phyloP scores from a whole-genome alignment of 2,797 vertebrate species.

The Strix occidentalis region DNA sequence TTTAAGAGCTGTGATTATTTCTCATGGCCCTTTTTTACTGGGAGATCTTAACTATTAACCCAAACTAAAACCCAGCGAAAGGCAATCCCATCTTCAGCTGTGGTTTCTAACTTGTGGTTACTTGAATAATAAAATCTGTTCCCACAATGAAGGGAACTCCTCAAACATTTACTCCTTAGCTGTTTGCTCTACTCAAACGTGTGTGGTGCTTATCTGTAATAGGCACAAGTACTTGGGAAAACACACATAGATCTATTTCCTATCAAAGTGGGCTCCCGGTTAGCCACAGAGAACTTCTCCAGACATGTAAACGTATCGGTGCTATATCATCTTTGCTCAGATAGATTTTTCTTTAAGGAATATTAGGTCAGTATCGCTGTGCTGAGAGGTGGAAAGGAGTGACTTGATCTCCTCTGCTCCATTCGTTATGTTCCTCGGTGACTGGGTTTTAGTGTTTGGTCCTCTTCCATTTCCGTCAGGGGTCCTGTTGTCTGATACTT shows the following conservation, averaged over 20 bases:
- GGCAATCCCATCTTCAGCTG: background rate
- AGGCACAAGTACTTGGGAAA: no score
- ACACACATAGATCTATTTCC: background rate
- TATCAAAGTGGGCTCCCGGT: background rate
- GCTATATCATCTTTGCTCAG: background rate
- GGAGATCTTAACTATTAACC: background rate
- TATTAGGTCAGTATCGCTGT: background rate
- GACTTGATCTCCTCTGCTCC: background rate
- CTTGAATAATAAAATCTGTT: background rate
- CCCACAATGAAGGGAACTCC: background rate
- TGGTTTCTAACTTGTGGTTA: background rate
- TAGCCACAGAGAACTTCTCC: background rate
- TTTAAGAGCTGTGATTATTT: background rate
- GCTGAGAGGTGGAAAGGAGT: background rate
- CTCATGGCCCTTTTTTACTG: background rate
- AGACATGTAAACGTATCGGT: background rate
- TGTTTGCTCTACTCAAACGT: background rate
- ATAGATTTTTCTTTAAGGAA: background rate
- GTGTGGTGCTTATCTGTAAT: background rate
- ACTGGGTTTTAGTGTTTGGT: background rate
- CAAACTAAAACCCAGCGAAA: background rate
- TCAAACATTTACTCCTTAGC: background rate
- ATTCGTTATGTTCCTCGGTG: background rate
- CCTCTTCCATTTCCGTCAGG: background rate
- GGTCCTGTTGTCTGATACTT: background rate